Evolutionary conservation across 2,113 vertebrate species (phyloP).

Genomic region (Trogon surrucura): DNA sequence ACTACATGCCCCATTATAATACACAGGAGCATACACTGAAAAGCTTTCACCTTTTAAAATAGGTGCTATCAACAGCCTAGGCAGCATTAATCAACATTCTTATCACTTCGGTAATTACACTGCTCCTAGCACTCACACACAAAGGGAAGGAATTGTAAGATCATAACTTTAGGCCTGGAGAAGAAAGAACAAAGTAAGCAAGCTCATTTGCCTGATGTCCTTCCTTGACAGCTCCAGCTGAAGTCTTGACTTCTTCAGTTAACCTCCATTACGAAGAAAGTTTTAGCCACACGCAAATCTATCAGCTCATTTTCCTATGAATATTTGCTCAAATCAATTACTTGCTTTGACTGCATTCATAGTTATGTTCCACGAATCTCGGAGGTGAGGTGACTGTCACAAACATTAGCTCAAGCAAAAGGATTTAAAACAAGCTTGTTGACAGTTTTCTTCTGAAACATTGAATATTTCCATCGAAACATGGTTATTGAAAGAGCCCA

Average conservation of each 20-base stretch:
- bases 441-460: not conserved
- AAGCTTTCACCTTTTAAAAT: not conserved
- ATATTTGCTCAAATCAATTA: not conserved
- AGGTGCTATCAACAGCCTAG: not conserved
- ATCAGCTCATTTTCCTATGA: not conserved
- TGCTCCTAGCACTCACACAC: not conserved
- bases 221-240: not conserved
- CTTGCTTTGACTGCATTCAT: not conserved
- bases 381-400: not conserved
- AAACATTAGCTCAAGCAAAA: not conserved
- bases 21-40: not conserved
- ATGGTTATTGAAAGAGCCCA: not conserved
- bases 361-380: not conserved
- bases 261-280: fast-evolving
- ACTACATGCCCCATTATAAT: not conserved
- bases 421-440: not conserved
- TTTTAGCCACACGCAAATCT: not conserved
- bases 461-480: not conserved
- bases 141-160: not conserved
- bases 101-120: not conserved
- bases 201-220: not conserved
- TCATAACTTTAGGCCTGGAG: not conserved
- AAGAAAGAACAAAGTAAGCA: not conserved
- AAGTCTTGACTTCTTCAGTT: not conserved
- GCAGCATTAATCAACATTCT: not conserved